These are phyloP conservation scores for Eupelmus urozonus DNA, from an alignment of 2,888 invertebrate species.

Conservation along the genomic window DNA sequence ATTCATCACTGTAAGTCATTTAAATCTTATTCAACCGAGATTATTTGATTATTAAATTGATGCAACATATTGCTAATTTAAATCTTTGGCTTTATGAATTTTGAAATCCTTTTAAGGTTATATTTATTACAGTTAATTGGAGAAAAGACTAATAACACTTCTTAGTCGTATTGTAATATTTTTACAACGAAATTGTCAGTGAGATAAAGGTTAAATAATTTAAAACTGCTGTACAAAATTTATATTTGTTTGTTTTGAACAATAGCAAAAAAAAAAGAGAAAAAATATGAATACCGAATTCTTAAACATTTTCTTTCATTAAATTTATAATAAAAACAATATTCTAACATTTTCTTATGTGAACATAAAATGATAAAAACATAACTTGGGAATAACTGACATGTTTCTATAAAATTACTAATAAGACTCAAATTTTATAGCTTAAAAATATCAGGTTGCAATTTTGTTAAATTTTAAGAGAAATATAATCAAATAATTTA, in stretches of 20 bases:
- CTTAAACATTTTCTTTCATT: slow-evolving; percentile 14
- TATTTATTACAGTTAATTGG: slow-evolving; percentile 33
- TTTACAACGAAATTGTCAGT: slow-evolving; percentile 29
- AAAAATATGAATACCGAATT: no score
- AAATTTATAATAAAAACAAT: not conserved
- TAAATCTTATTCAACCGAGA: slow-evolving; percentile 24
- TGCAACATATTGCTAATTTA: slow-evolving; percentile 14
- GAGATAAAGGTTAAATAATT: slow-evolving; percentile 13
- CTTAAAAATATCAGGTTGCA: slow-evolving; percentile 60
- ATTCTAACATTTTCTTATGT: slow-evolving; percentile 5
- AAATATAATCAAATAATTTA: slow-evolving; percentile 70
- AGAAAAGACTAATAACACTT: slow-evolving; percentile 18
- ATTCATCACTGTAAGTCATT: slow-evolving; percentile 26
- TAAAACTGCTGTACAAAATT: slow-evolving; percentile 18
- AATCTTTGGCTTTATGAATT: slow-evolving; percentile 16
- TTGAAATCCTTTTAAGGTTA: slow-evolving; percentile 16
- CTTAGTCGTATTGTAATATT: slow-evolving; percentile 9
- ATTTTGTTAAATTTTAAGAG: slow-evolving; percentile 63
- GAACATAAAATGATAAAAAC: not conserved
- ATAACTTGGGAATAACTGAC: slow-evolving; percentile 8
- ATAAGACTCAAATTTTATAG: slow-evolving; percentile 46
- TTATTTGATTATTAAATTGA: no score
- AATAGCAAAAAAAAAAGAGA: no score
- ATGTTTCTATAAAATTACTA: slow-evolving; percentile 48
- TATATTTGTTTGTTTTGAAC: not conserved